Evolutionary conservation across 2,888 invertebrate species (phyloP).

Genomic region (Apodemia hepburni): DNA sequence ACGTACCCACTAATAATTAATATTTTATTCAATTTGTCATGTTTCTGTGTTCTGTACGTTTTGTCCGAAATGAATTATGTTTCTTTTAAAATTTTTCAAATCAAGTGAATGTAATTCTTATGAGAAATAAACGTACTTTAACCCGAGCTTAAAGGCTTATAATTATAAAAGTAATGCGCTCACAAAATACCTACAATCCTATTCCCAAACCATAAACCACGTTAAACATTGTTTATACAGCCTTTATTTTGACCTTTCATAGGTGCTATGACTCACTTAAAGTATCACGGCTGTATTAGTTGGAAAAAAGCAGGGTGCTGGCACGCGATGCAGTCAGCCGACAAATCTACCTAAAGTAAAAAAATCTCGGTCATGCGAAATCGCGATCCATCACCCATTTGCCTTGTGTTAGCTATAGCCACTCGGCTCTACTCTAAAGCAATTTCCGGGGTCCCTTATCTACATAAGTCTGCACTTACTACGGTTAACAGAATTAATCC

Average conservation of each 20-base stretch:
- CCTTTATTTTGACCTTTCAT: slow-evolving; percentile 11
- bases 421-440: slow-evolving; percentile 68
- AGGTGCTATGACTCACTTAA: slow-evolving; percentile 36
- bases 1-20: no score
- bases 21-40: no score
- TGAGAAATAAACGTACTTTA: no score
- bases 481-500: slow-evolving; percentile 74
- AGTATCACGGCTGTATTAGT: slow-evolving; percentile 52
- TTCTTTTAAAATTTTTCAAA: no score
- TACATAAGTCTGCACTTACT: slow-evolving; percentile 56
- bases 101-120: no score
- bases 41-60: no score
- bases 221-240: not conserved
- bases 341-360: slow-evolving; percentile 61
- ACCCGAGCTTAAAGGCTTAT: not conserved
- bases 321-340: slow-evolving; percentile 51
- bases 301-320: slow-evolving; percentile 48
- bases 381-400: slow-evolving; percentile 73
- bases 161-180: not conserved
- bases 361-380: slow-evolving; percentile 76
- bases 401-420: slow-evolving; percentile 57
- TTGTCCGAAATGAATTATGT: no score
- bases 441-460: slow-evolving; percentile 75
- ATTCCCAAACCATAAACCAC: not conserved
- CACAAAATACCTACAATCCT: not conserved